phyloP scores from a whole-genome alignment of 2,113 vertebrate genomes.

The Abramis brama region DNA sequence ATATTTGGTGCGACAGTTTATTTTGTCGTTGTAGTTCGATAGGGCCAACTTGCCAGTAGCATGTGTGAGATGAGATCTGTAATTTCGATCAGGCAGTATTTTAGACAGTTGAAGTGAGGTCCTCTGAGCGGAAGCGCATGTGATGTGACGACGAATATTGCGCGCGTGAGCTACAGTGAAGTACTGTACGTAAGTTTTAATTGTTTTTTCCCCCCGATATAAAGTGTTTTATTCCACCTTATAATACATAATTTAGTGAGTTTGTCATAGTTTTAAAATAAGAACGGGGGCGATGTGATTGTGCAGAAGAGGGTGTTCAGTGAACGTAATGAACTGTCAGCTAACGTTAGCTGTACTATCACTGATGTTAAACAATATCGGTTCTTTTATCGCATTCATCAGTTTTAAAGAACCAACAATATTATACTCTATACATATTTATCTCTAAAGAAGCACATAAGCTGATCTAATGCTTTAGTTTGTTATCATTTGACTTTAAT shows the following conservation, averaged over 20 bases:
- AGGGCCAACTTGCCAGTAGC: too few species aligned
- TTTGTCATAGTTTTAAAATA: background rate
- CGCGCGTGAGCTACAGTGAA: slow-evolving; percentile 18
- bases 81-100: slow-evolving; percentile 6
- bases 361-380: background rate
- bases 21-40: background rate
- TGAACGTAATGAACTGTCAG: background rate
- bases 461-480: background rate
- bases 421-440: too few species aligned
- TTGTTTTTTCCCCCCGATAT: background rate
- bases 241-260: background rate
- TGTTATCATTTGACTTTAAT: too few species aligned
- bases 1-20: background rate
- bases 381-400: background rate
- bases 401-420: background rate
- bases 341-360: background rate
- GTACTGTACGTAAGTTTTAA: background rate
- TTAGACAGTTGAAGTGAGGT: slow-evolving; percentile 13
- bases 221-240: background rate
- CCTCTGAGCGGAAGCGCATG: background rate
- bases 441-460: background rate
- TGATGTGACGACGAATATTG: background rate
- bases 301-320: background rate
- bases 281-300: background rate
- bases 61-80: background rate